Base-by-base conservation (phyloP, 2,888 invertebrate species). In the Tipula lateralis region DNA sequence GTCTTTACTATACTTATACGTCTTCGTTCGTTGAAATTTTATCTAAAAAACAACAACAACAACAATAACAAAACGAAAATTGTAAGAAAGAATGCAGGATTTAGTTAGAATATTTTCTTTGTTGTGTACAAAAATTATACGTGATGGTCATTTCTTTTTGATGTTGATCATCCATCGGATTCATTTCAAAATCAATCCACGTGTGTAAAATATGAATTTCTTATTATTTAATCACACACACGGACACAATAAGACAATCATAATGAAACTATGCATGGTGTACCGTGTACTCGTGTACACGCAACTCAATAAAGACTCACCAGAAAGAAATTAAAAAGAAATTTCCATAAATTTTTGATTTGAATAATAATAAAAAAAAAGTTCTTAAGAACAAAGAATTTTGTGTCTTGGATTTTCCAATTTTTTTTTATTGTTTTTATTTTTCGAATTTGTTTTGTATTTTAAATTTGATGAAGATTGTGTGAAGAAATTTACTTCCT, bases 131-230 rank as follows among this genome's bases (percentile, higher is more conserved):
- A 66, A 24, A 66, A 66, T 24, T 66, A n/a, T n/a, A 66, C 66
- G 66, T 66, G 66, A 66, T 66, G 66, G 66, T 66, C 66, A 66
- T 24, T 66, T 66, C 66, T 66, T 66, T 66, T 66, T 66, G 66
- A 66, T 66, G 66, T 66, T 66, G 66, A 66, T 66, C 66, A 24
- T 66, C 66, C 66, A 66, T 66, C 66, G 19, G 24, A 24, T 66
- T 66, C 24, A 66, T 66, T 66, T 66, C 66, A 66, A 66, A 66
- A 66, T 66, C 66, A 66, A 66, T 66, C 66, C 66, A 66, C 66
- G 66, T 66, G 66, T 66, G 66, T 66, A 66, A 66, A 66, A 66
- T 66, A 66, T 66, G 66, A 66, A 66, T 66, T 66, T 66, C 66
- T 66, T 66, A 66, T 66, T 66, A 66, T 66, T 66, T 66, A 66